These are phyloP conservation scores for Pollenia amentaria DNA, from an alignment of 2,888 invertebrate genomes.

Conservation along the genomic window DNA sequence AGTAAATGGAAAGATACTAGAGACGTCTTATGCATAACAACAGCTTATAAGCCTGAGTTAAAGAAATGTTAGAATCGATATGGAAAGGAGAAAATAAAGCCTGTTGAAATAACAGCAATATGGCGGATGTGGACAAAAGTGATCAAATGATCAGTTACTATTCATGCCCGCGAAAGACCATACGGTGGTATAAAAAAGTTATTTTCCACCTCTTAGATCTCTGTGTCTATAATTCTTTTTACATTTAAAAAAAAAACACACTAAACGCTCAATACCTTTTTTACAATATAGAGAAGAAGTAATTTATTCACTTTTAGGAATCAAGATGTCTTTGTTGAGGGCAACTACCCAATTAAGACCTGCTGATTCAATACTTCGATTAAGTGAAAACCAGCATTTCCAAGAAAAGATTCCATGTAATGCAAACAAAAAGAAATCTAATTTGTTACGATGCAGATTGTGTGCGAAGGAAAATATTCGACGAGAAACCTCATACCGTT, in stretches of 20 bases:
- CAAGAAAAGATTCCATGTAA: conserved; percentile 12
- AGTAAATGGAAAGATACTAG: conserved; percentile 12
- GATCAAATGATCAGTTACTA: no score
- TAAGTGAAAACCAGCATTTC: no score
- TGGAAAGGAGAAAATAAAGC: conserved; percentile 1
- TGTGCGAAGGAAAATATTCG: conserved; percentile 16
- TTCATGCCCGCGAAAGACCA: conserved; percentile 17
- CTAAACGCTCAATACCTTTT: conserved; percentile 4
- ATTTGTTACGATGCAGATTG: conserved; percentile 34
- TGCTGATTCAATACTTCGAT: no score
- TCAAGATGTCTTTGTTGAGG: conserved; percentile 1
- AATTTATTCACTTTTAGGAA: conserved; percentile 4
- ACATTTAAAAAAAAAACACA: conserved; percentile 7
- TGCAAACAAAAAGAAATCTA: not conserved
- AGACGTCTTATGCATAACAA: conserved; percentile 27
- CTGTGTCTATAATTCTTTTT: no score
- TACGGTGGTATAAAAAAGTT: no score
- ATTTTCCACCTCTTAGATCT: no score
- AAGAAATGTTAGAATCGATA: not conserved
- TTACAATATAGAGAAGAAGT: conserved; percentile 24
- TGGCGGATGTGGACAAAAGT: not conserved
- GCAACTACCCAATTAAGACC: conserved; percentile 14
- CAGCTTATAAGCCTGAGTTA: conserved; percentile 20
- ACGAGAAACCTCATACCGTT: conserved; percentile 36
- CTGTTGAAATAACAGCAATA: conserved; percentile 17